Base-by-base conservation (phyloP, 2,888 invertebrate species). In the Heteropelma amictum region DNA sequence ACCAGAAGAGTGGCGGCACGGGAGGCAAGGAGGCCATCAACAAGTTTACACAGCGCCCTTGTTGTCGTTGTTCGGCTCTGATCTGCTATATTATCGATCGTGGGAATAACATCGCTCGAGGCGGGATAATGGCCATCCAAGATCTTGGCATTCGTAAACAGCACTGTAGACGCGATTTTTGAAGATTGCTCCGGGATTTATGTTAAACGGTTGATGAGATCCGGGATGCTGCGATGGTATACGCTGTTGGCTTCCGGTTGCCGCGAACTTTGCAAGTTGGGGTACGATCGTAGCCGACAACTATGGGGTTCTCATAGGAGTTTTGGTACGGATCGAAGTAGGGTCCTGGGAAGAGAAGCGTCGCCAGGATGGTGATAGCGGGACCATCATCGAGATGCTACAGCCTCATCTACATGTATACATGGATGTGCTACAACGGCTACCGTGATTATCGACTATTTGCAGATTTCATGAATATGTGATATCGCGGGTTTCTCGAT, bases 381-480 rank as follows among this genome's bases (percentile, higher is more conserved):
- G 61, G 35, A 53, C 63, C 63, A 63, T 70, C 61, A 49, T 61
- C 56, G 40, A 23, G 47, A 35, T 49, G 63, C 33, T 33, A n/a
- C 12, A 42, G 58, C 30, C 7, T 17, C 28, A 30, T 26, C 1
- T 40, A 58, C 26, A 40, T 17, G 12, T 60, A 30, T 60, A 42
- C 14, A 26, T 47, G 5, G n/a, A 53, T 19, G n/a, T 35, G 17
- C 40, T 14, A n/a, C n/a, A n/a, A n/a, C n/a, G 72, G 49, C 63
- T 58, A 47, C 54, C 76, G 76, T 76, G 68, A 77, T 77, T 68
- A 77, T 76, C 76, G 76, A 77, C 72, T 74, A 72, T 70, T 70
- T 76, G 72, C 75, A 77, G 77, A 72, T 69, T 76, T 72, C 76
- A 77, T 77, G 77, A 77, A 77, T 77, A 77, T 77, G 76, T 72